Conservation (phyloP, 2,113 vertebrate species). For the Callipepla californica region DNA sequence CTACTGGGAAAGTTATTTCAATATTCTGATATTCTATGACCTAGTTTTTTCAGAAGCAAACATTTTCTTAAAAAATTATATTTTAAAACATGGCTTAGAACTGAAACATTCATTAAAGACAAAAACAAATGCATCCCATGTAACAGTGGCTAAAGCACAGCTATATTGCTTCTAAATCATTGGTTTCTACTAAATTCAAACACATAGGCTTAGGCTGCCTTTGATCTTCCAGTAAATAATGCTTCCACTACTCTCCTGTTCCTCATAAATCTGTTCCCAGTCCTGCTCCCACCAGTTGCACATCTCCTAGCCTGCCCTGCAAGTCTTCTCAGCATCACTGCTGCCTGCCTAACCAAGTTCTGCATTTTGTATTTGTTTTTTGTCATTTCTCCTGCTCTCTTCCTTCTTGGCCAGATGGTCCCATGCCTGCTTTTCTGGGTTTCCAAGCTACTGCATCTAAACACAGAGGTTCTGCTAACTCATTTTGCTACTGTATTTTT, state of each 20-base stretch:
- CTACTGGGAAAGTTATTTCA: background rate
- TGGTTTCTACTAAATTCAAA: background rate
- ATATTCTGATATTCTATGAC: background rate
- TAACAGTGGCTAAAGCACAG: background rate
- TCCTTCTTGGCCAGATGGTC: background rate
- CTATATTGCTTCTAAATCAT: background rate
- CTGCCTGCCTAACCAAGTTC: rapidly evolving
- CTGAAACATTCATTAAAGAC: background rate
- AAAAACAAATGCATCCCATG: rapidly evolving
- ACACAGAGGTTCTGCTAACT: background rate
- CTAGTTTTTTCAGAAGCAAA: background rate
- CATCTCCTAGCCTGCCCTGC: background rate
- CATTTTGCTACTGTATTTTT: background rate
- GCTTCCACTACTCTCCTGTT: background rate
- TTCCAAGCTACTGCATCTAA: background rate
- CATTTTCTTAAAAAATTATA: background rate
- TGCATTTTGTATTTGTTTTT: background rate
- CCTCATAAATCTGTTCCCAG: background rate
- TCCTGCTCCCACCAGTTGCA: background rate
- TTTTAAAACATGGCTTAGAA: background rate
- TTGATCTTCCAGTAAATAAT: background rate
- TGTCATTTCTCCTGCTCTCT: background rate
- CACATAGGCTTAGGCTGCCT: background rate
- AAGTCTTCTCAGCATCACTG: background rate
- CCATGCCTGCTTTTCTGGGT: background rate